Evolutionary conservation across 2,113 vertebrate genomes (phyloP), one percentile per base, ranked within the genome.

Genomic region (Anser cygnoides): DNA sequence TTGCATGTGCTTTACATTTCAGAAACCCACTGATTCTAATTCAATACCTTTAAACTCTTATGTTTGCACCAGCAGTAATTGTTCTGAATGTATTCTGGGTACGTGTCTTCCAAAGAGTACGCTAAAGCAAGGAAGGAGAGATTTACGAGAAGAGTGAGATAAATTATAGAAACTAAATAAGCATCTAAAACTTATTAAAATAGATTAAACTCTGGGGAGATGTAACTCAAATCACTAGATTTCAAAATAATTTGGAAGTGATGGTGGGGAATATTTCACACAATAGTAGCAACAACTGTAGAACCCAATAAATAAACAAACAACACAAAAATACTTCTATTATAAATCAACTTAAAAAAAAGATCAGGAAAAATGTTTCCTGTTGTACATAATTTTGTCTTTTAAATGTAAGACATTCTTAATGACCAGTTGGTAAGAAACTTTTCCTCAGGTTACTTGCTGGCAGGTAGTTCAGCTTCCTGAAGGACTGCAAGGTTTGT

Each of bases 101-200:
- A 70, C 12, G 10, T 49, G 33, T 90, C 43, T 93, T 93, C 72
- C 79, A 90, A 94, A 90, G 61, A 5, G 9, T 58, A 44, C 44
- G 63, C 77, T 58, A 78, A 84, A 89, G 92, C 25, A 83, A 82
- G 44, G 73, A 39, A 89, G 44, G 79, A 70, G 61, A 81, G 22
- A 71, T 88, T 80, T 83, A 83, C 19, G 63, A 70, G 44, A 58
- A 58, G 35, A 88, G 28, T 35, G 22, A 86, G 35, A 68, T 81
- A 65, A 87, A 73, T 83, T 65, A 29, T 5, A 70, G 68, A 78
- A 90, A 80, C 16, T 57, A 94, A 90, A 68, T 20, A 77, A 84
- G 75, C 52, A 83, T 65, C 43, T 89, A 80, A 79, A 92, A 77
- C 39, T 62, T 58, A 84, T 22, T 92, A 71, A 93, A 76, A 83